These are phyloP conservation scores for Leptinotarsa defecta DNA, from an alignment of 1,140 invertebrate genomes.

Conservation along the genomic window DNA sequence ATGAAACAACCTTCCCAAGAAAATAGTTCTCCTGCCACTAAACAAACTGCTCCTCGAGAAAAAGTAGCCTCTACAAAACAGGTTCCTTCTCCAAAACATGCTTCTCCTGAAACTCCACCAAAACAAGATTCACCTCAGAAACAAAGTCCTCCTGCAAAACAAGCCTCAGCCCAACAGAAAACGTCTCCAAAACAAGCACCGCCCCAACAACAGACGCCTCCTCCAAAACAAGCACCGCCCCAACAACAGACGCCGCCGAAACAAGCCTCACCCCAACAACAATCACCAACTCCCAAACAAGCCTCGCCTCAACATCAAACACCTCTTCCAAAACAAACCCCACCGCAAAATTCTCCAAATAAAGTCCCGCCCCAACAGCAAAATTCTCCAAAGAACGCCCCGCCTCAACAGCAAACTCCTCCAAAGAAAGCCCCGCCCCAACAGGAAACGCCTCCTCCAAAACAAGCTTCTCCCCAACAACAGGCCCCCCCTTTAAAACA, in stretches of 20 bases:
- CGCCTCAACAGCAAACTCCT: conserved; percentile 19
- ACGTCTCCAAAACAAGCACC: not conserved
- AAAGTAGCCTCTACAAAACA: conserved; percentile 10
- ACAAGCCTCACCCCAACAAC: too few species aligned
- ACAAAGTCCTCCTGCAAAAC: too few species aligned
- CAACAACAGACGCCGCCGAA: too few species aligned
- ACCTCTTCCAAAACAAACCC: conserved; percentile 25
- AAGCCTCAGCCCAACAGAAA: too few species aligned
- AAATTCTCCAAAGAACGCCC: too few species aligned
- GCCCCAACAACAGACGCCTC: too few species aligned
- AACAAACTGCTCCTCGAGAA: conserved; percentile 33
- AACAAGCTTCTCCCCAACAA: conserved; percentile 14
- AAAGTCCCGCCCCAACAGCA: not conserved
- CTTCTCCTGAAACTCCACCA: too few species aligned
- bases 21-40: conserved; percentile 29
- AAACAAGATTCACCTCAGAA: too few species aligned
- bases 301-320: too few species aligned
- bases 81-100: conserved; percentile 24
- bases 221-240: too few species aligned
- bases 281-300: too few species aligned
- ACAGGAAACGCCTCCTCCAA: not conserved
- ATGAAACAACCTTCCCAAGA: conserved; percentile 17
- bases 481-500: conserved; percentile 21
- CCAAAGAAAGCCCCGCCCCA: not conserved
- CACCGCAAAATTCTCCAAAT: conserved; percentile 26